Percentiles rank a stretch among this genome's conserved stretches.
phyloP scores from a whole-genome alignment of 64 coral and sea anemone species.

The Stichodactyla mertensii region DNA sequence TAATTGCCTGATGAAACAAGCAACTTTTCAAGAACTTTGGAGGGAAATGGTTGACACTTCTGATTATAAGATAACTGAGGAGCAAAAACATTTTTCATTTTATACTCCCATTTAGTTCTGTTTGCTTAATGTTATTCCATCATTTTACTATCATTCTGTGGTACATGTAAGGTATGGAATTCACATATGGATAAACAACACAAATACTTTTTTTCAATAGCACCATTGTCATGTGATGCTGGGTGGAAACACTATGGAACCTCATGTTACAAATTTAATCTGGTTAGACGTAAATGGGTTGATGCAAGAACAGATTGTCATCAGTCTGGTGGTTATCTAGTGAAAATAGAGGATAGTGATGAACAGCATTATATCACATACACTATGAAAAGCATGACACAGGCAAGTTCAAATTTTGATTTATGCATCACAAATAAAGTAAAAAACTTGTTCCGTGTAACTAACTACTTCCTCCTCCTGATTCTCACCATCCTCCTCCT shows the following conservation, averaged over 20 bases:
- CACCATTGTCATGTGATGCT: slow-evolving; percentile 48
- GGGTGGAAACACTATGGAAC: slow-evolving; percentile 74
- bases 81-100: too few relatives aligned
- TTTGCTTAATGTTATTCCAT: too few relatives aligned
- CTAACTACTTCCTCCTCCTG: not conserved
- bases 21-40: too few relatives aligned
- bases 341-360: slow-evolving; percentile 56
- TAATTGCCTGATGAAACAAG: too few relatives aligned
- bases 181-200: not conserved
- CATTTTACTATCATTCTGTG: too few relatives aligned
- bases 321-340: slow-evolving; percentile 53
- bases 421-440: too few relatives aligned
- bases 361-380: slow-evolving; percentile 61
- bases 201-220: slow-evolving; percentile 20
- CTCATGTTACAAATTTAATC: slow-evolving; percentile 74
- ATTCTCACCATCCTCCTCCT: too few relatives aligned
- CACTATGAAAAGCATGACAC: not conserved
- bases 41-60: too few relatives aligned
- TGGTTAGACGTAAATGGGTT: slow-evolving; percentile 42
- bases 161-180: not conserved
- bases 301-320: slow-evolving; percentile 63
- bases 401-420: not conserved
- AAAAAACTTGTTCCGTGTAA: too few relatives aligned
- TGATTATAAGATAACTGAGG: too few relatives aligned
- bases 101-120: too few relatives aligned